Evolutionary conservation across 2,888 invertebrate species (phyloP), one percentile per base, ranked within the genome.

Genomic region (Dioctria linearis): DNA sequence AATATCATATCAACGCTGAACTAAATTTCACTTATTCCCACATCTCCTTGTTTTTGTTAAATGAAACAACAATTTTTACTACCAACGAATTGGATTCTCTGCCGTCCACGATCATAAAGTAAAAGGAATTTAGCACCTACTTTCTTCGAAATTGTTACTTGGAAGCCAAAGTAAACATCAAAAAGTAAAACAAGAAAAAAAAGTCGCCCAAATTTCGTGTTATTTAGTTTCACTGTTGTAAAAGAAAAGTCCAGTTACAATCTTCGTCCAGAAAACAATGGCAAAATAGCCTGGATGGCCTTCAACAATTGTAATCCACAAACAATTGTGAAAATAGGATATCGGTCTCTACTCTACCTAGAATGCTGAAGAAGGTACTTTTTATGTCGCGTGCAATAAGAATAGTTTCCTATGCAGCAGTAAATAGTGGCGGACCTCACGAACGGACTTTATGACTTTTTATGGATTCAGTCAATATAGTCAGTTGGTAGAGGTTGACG

Each of bases 311-410:
- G 75, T 61, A 46, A 61, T 13, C 4, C 73, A 39, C n/a, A 54
- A 71, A 71, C 8, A 54, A 11, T 37, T 42, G 37, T 5, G 57
- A 40, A 40, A 59, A 57, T 73, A 57, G 54, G 37, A 73, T 57
- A 57, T 73, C 57, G 73, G 73, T 79, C 76, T 25, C 25, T 25
- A 25, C 25, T 25, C 2, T 71, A 81, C 75, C 61, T 54, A 79
- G 79, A 80, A 66, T 42, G 66, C 71, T 46, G 73, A 76, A 78
- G 57, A 69, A 13, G 59, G 63, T 51, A 81, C 76, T 80, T 81
- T 71, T 78, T 80, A 78, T 80, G 81, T 80, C 82, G 82, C 82
- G 80, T 82, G 82, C 67, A 78, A 63, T 65, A 80, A 65, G 80
- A 82, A 80, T 78, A 73, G 66, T 57, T 39, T 54, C 76, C 63